phyloP scores from a whole-genome alignment of 2,888 invertebrate species.

The Helicoverpa assulta region DNA sequence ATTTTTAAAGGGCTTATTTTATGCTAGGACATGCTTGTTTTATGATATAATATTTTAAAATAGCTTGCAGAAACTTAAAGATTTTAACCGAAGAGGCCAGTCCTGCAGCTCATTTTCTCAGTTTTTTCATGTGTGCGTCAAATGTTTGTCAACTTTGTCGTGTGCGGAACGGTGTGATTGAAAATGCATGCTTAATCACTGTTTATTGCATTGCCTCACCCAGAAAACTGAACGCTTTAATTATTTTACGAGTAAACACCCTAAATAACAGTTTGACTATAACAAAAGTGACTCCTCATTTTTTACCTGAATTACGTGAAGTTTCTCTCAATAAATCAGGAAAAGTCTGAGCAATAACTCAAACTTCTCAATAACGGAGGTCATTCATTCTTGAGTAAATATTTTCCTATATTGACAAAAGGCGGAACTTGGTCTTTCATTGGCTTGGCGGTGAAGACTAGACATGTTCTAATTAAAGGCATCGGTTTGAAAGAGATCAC shows the following conservation, averaged over 20 bases:
- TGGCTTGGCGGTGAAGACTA: conserved; percentile 17
- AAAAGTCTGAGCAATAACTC: background rate
- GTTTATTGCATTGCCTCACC: no score
- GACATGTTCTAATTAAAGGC: conserved; percentile 49
- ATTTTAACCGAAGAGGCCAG: no score
- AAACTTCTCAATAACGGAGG: background rate
- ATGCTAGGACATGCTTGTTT: no score
- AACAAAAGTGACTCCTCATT: background rate
- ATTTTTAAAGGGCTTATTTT: background rate
- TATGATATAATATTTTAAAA: background rate
- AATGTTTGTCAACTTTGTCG: no score
- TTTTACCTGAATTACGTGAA: background rate
- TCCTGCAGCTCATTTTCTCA: no score
- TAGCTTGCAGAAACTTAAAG: background rate
- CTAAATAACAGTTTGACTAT: background rate
- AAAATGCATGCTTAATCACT: no score
- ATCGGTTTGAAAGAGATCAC: conserved; percentile 49
- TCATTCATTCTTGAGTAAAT: conserved; percentile 15
- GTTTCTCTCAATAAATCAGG: background rate
- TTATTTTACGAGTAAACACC: no score
- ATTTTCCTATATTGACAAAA: conserved; percentile 29
- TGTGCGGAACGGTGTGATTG: no score
- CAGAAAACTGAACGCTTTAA: no score
- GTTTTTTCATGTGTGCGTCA: no score
- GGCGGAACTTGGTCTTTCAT: conserved; percentile 14